Evolutionary conservation across 2,888 invertebrate species (phyloP), one percentile per base, ranked within the genome.

Genomic region (Metacarcinus magister): DNA sequence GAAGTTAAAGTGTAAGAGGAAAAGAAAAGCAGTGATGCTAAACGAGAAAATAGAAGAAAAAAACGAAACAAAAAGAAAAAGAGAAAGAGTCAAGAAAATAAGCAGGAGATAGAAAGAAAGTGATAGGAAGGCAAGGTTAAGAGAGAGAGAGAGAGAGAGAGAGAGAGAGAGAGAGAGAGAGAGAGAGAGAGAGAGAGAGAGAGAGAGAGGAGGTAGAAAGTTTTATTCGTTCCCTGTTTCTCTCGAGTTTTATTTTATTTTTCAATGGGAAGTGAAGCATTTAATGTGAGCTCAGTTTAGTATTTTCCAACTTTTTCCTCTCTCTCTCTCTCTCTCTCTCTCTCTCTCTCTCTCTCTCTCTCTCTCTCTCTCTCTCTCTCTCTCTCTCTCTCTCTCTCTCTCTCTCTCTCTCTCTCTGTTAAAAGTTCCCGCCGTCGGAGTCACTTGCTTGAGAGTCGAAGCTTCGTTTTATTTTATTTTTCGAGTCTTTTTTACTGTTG

Each of bases 301-400:
- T 32, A 82, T 82, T 82, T 82, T 82, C 82, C 82, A 82, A 82
- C 10, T 23, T 67, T 67, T 67, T 48, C 48, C 48, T 48, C 48
- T 48, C 48, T 48, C 48, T 48, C 48, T 67, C 23, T 67, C 67
- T 23, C 67, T 67, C 67, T 67, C 67, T 67, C 67, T 67, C 67
- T 67, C 67, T 67, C 67, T 67, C 67, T 67, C 67, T 67, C 67
- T 67, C 67, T 67, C 67, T 67, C 67, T 67, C 67, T 67, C 82
- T 82, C 82, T 82, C 82, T 82, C 82, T 82, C 75, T 75, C 75
- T 75, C 75, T 75, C 75, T 75, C 75, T 75, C 82, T 82, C 82
- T 82, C 82, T 82, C 82, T 82, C 82, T 82, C 82, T 82, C 82
- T 82, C 82, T 82, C 82, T 82, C 82, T 82, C 82, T 82, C 82